Percentiles rank a stretch among this genome's conserved stretches.
Evolutionary conservation across 2,113 vertebrate genomes (phyloP).

Genomic region (Lethenteron reissneri): DNA sequence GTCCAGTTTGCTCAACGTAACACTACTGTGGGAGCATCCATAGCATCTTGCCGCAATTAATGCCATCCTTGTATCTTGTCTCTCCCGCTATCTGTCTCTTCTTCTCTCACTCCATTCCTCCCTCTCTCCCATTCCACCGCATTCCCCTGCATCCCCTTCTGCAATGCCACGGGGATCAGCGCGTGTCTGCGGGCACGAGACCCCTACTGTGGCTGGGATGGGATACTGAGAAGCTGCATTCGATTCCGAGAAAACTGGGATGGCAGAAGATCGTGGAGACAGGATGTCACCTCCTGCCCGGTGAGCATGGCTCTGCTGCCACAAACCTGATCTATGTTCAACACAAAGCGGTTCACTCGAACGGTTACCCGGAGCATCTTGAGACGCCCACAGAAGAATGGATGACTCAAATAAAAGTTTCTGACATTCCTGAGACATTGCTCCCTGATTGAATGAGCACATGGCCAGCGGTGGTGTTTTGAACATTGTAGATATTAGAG

Average conservation of each 20-base stretch:
- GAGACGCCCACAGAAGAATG: neutral
- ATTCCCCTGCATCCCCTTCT: too few relatives aligned
- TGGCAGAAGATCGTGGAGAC: constrained; percentile 73
- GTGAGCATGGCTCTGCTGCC: constrained; percentile 27
- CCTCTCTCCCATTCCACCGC: too few relatives aligned
- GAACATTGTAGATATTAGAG: neutral
- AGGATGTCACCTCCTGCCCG: constrained; percentile 81
- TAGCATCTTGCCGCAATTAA: too few relatives aligned
- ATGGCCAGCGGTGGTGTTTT: neutral
- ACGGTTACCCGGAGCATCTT: neutral
- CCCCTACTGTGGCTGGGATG: constrained; percentile 92
- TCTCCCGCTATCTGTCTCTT: too few relatives aligned
- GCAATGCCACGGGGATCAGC: constrained; percentile 19
- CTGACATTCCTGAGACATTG: too few relatives aligned
- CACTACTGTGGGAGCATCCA: too few relatives aligned
- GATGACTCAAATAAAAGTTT: too few relatives aligned
- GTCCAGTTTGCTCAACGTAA: too few relatives aligned
- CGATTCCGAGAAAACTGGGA: constrained; percentile 83
- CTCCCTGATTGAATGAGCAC: neutral
- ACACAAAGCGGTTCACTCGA: neutral
- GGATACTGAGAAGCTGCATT: constrained; percentile 61
- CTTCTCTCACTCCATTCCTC: too few relatives aligned
- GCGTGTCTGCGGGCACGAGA: constrained; percentile 73
- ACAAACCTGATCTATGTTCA: neutral
- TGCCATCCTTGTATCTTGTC: too few relatives aligned